phyloP scores from a whole-genome alignment of 1,140 invertebrate species.

The Drosophila lacteicornis region DNA sequence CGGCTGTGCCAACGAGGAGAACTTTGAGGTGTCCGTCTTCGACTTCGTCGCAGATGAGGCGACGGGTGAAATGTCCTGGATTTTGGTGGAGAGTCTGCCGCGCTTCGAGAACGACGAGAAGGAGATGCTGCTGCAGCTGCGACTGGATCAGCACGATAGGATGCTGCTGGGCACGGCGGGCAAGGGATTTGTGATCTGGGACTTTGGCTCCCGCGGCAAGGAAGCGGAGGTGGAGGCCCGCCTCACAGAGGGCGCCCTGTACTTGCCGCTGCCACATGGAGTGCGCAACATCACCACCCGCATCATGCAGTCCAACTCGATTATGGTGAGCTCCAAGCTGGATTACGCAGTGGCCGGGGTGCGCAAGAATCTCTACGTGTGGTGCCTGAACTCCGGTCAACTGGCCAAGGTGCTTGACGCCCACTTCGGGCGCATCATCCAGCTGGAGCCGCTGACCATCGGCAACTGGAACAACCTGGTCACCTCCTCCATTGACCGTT shows the following conservation, averaged over 20 bases:
- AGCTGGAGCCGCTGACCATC: conserved; percentile 93
- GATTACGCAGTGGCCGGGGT: conserved; percentile 98
- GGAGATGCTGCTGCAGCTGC: conserved; percentile 92
- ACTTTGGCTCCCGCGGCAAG: conserved; percentile 85
- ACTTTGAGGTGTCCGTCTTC: conserved; percentile 85
- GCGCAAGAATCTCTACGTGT: conserved; percentile 98
- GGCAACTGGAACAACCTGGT: conserved; percentile 97
- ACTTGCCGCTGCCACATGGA: conserved; percentile 93
- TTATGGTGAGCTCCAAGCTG: conserved; percentile 95
- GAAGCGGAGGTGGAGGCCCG: conserved; percentile 48
- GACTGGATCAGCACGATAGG: conserved; percentile 91
- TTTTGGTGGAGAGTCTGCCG: conserved; percentile 87
- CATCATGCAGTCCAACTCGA: conserved; percentile 94
- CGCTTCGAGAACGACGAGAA: conserved; percentile 89
- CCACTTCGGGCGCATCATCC: conserved; percentile 98
- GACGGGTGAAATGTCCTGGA: conserved; percentile 87
- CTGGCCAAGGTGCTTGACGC: conserved; percentile 97
- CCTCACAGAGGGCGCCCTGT: conserved; percentile 86
- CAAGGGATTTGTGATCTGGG: conserved; percentile 92
- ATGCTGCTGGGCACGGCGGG: conserved; percentile 93
- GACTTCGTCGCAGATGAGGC: conserved; percentile 76
- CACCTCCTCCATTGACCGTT: conserved; percentile 98
- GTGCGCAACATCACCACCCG: conserved; percentile 96
- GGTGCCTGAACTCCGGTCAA: conserved; percentile 92
- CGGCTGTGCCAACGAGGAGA: conserved; percentile 87